Evolutionary conservation across 1,140 invertebrate species (phyloP), one percentile per base, ranked within the genome.

Genomic region (Mizuhopecten yessoensis): DNA sequence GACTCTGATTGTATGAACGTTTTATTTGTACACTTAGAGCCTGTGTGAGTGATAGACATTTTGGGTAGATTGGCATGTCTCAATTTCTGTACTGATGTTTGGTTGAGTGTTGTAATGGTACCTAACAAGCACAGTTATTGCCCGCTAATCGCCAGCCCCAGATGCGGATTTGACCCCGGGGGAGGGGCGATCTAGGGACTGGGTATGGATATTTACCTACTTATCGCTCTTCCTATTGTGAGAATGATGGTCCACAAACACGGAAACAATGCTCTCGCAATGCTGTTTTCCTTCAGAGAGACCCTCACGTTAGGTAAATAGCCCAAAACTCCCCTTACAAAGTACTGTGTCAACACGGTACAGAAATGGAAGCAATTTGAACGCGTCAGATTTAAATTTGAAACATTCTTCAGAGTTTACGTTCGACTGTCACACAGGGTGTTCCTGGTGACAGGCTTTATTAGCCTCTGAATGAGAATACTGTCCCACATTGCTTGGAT

Each of bases 401-500:
- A 75, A 75, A 75, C 57, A 75, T 75, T 75, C 57, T 75, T 29
- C 2, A 29, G 57, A 75, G n/a, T 75, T 75, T 75, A 75, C n/a
- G 3, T 17, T 75, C 57, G 57, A 9, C 57, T 75, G 57, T 75
- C 57, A 75, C 57, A n/a, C 57, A 75, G 57, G 57, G 57, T 75
- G 57, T 75, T 75, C 57, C 23, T 75, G 1, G 0, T 75, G 57
- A 75, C 57, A 75, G 57, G 23, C 29, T 75, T 5, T 75, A 75
- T 75, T 5, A n/a, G 57, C 3, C 29, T 75, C 29, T 75, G 20
- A 75, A 75, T 75, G 57, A 11, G 57, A 75, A 75, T 75, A 75
- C 57, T 75, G 57, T 75, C 57, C 57, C n/a, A 29, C n/a, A 75
- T 75, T 75, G 57, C 57, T 75, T 75, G 57, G 57, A 75, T 75